Conservation (phyloP, 2,113 vertebrate species). For the Hylia prasina region DNA sequence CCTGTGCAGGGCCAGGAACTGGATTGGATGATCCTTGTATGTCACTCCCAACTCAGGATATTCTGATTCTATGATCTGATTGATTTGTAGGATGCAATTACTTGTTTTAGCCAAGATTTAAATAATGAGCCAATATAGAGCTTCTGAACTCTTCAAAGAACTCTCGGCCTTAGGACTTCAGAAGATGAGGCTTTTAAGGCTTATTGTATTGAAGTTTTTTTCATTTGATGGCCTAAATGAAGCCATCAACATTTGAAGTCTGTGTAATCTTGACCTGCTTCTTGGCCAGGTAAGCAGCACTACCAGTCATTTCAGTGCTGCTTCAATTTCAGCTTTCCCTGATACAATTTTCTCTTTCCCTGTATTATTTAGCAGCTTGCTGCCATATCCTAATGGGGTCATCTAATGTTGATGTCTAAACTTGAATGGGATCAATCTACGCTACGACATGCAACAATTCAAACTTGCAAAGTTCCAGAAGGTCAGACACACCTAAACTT, state of each 20-base stretch:
- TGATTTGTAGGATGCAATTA: rapidly evolving
- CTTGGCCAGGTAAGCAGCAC: not conserved
- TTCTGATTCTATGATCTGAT: not conserved
- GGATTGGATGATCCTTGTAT: not conserved
- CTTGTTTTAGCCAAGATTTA: not conserved
- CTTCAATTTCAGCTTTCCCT: not conserved
- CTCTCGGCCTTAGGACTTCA: not conserved
- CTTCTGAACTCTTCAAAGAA: not conserved
- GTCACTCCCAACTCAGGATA: not conserved
- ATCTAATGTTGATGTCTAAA: not conserved
- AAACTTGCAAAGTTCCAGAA: not conserved
- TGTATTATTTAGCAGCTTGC: not conserved
- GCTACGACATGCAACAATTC: not conserved
- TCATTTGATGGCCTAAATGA: not conserved
- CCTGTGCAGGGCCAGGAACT: not conserved
- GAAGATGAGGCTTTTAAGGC: not conserved
- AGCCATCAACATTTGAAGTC: not conserved
- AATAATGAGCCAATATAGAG: not conserved
- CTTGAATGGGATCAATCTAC: not conserved
- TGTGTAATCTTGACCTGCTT: not conserved
- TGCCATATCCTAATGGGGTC: not conserved
- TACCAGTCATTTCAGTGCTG: not conserved
- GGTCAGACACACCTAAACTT: not conserved
- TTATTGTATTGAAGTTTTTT: not conserved
- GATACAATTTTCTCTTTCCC: not conserved